Conservation (phyloP, 2,888 invertebrate genomes). For the Andrena praecox region DNA sequence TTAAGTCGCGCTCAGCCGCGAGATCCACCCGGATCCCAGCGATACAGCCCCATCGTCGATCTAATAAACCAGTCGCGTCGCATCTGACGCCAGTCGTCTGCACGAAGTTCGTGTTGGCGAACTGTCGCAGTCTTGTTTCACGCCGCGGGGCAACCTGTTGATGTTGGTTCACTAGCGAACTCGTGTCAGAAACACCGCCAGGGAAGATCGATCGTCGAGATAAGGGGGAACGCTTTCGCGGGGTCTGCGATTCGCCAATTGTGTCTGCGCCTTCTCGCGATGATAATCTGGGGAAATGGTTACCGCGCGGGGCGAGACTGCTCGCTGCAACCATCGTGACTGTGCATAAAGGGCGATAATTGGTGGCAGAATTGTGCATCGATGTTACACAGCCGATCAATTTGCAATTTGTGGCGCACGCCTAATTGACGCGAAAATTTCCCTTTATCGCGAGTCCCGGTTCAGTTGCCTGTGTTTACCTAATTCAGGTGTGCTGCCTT, state of each 20-base stretch:
- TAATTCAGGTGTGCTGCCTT: too few relatives aligned
- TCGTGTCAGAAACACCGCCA: conserved; percentile 36
- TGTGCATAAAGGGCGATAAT: background rate
- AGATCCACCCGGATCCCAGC: background rate
- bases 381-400: too few relatives aligned
- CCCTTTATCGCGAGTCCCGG: too few relatives aligned
- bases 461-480: too few relatives aligned
- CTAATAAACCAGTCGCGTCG: conserved; percentile 34
- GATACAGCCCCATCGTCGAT: conserved; percentile 8
- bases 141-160: conserved; percentile 74
- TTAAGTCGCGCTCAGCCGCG: conserved; percentile 15
- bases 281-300: background rate
- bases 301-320: background rate
- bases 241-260: background rate
- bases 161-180: conserved; percentile 61
- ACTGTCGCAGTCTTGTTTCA: conserved; percentile 35
- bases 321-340: background rate
- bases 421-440: too few relatives aligned
- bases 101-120: conserved; percentile 21
- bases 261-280: background rate
- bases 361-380: background rate
- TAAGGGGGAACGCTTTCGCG: conserved; percentile 1
- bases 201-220: conserved; percentile 47
- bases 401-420: too few relatives aligned
- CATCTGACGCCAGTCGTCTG: conserved; percentile 3